phyloP scores from a whole-genome alignment of 2,797 vertebrate genomes.

The Glossophaga mutica region DNA sequence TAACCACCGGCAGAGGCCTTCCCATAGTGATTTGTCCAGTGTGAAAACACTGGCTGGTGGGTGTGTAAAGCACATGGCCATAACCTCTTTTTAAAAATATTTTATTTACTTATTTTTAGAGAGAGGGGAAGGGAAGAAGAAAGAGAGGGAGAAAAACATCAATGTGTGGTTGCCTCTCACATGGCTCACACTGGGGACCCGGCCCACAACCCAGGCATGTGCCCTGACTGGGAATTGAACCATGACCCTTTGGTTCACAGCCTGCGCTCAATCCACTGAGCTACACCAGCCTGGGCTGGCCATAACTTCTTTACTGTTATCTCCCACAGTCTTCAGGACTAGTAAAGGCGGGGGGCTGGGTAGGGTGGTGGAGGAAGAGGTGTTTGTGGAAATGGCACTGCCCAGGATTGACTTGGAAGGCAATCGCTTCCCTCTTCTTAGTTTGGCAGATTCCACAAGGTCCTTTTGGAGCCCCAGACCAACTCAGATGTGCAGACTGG shows the following conservation, averaged over 20 bases:
- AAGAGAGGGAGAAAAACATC: too few species aligned
- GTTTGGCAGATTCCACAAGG: background rate
- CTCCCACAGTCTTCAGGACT: background rate
- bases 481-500: background rate
- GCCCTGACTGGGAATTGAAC: too few species aligned
- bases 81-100: background rate
- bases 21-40: background rate
- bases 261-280: too few species aligned
- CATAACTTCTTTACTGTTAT: conserved; percentile 25
- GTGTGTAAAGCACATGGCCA: background rate
- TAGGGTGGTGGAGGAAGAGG: background rate
- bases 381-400: background rate
- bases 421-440: background rate
- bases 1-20: background rate
- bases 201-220: too few species aligned
- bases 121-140: too few species aligned
- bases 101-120: too few species aligned
- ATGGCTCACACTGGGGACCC: too few species aligned
- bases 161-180: too few species aligned
- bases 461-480: background rate
- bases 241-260: too few species aligned
- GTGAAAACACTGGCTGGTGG: background rate
- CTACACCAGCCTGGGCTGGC: background rate
- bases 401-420: background rate
- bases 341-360: background rate